Base-by-base conservation (phyloP, 2,113 vertebrate genomes). In the Toxotes chatareus region DNA sequence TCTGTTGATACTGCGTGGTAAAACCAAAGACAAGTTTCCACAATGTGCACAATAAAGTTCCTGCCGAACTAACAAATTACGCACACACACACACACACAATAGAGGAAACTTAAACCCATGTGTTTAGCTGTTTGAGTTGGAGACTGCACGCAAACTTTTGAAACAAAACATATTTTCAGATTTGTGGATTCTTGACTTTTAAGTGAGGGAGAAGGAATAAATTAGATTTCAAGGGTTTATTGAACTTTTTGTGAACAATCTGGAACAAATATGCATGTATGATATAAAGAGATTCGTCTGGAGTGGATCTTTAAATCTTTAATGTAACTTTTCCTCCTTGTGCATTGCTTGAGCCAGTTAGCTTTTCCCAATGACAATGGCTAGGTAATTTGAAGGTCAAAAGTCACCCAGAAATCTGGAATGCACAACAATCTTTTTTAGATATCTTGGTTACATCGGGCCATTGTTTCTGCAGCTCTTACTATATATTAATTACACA, bases 401-500 rank as follows among this genome's bases (percentile, higher is more conserved):
- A 47, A 59, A 40, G n/a, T 66, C 32, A 21, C 8, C 10, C 27
- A 13, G 11, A 23, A 10, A n/a, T 53, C 51, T n/a, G 9, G 19
- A 53, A 4, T 4, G 16, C 46, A 49, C 5, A 44, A 13, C 10
- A 4, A 8, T 40, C n/a, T n/a, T 53, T 21, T 4, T 63, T 38
- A 14, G 1, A 46, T 46, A 44, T 65, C 14, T n/a, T 23, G 5
- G 14, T 47, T 40, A 42, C 61, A 68, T 40, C 16, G 17, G 21
- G 16, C 13, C 0, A 9, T 27, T 61, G 6, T 70, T 63, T 64
- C 21, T 34, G 27, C 14, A 46, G 7, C n/a, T 64, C 76, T 51
- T 46, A 32, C 0, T 59, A 36, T 51, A 0, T 53, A 31, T 57
- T 23, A n/a, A 60, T 2, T 21, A 19, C 10, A 64, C 0, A 27